Evolutionary conservation across 2,113 vertebrate species (phyloP).

Genomic region (Chunga burmeisteri): DNA sequence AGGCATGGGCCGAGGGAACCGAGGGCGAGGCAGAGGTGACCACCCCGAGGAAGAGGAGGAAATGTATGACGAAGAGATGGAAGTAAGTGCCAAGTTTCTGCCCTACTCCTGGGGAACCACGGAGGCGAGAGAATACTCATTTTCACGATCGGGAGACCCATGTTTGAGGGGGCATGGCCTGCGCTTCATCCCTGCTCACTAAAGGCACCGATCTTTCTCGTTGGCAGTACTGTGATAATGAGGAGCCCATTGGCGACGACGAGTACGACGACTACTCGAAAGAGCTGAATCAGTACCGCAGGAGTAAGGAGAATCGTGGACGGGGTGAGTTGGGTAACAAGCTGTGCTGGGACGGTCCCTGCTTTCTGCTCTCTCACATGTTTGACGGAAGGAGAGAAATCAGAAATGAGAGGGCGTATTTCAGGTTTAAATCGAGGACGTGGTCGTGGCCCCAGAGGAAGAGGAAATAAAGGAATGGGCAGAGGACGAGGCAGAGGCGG

Average conservation of each 20-base stretch:
- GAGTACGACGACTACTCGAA: slow-evolving; percentile 91
- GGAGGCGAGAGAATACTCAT: no score
- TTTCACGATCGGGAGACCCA: fast-evolving
- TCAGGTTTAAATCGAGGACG: slow-evolving; percentile 81
- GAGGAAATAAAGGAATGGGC: slow-evolving; percentile 78
- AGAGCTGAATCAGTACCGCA: slow-evolving; percentile 86
- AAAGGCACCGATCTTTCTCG: neutral
- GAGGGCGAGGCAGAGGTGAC: slow-evolving; percentile 75
- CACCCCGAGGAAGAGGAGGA: slow-evolving; percentile 81
- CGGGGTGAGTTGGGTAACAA: slow-evolving; percentile 66
- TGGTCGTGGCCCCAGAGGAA: slow-evolving; percentile 69
- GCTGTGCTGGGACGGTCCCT: neutral
- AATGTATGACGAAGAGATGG: slow-evolving; percentile 76
- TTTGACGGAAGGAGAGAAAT: fast-evolving
- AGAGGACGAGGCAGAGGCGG: slow-evolving; percentile 79
- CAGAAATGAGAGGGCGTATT: neutral
- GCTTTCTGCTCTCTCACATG: fast-evolving
- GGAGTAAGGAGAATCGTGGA: slow-evolving; percentile 80
- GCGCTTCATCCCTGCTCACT: neutral
- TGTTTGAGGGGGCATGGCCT: neutral
- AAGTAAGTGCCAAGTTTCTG: slow-evolving; percentile 29
- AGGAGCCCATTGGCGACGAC: slow-evolving; percentile 84
- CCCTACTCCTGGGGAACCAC: neutral
- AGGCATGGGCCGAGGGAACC: slow-evolving; percentile 73
- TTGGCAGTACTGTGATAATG: slow-evolving; percentile 83